Evolutionary conservation across 2,888 invertebrate species (phyloP), one percentile per base, ranked within the genome.

Genomic region (Acanthosepion pharaonis): DNA sequence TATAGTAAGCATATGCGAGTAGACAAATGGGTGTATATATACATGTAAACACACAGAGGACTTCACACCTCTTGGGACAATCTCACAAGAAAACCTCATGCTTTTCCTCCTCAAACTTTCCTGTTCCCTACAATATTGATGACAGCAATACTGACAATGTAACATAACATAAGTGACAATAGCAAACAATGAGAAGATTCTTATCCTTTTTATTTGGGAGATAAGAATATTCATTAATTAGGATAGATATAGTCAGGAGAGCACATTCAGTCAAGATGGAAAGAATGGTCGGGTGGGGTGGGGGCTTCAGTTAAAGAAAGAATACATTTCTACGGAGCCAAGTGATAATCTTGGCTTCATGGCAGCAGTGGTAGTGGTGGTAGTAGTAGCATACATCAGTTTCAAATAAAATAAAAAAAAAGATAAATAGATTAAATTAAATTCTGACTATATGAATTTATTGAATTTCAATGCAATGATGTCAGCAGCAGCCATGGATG

Each of bases 211-310:
- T 78, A 78, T 78, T 78, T 78, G n/a, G 33, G 78, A 78, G 78
- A 78, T 78, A 78, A 78, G 78, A 78, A 78, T n/a, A 78, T 78
- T 78, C 78, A 78, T n/a, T 78, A 78, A 78, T 78, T 78, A 78
- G 78, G 78, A 78, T 78, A 78, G 33, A 78, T 78, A 78, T 78
- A 78, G 78, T 78, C 78, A 78, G 33, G 78, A 78, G 78, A 78
- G 33, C 78, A 78, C 78, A 78, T 78, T 33, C n/a, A 78, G 78
- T 5, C 2, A 33, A n/a, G 33, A 2, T 11, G 4, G 78, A 15
- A 23, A 33, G 11, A 15, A n/a, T 28, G 42, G 25, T 64, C 1
- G 23, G 25, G 28, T 23, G 25, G 64, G 23, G 64, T 0, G 78
- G 33, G 78, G 15, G 4, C n/a, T 78, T 5, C 78, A n/a, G 78